Conservation (phyloP, 2,113 vertebrate species). For the Brachirus orientalis region DNA sequence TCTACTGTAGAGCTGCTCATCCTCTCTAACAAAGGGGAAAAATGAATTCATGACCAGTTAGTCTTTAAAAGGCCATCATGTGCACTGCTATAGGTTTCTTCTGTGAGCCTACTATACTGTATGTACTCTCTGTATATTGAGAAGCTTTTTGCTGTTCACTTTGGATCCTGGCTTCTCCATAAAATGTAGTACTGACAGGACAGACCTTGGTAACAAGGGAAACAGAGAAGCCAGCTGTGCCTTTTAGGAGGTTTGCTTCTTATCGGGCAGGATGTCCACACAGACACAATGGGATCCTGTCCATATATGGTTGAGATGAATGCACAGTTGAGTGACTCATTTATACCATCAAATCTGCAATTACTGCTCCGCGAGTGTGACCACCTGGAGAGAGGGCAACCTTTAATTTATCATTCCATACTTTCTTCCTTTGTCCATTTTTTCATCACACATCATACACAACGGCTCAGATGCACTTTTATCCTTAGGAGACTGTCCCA, state of each 20-base stretch:
- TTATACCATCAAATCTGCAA: conserved; percentile 19
- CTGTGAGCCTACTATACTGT: too few species aligned
- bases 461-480: too few species aligned
- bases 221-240: conserved; percentile 60
- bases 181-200: conserved; percentile 58
- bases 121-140: too few species aligned
- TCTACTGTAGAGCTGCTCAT: too few species aligned
- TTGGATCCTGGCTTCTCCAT: conserved; percentile 38
- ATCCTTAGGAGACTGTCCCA: too few species aligned
- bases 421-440: not conserved
- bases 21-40: too few species aligned
- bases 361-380: conserved; percentile 8
- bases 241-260: conserved; percentile 67
- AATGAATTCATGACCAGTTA: too few species aligned
- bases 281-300: conserved; percentile 44
- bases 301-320: not conserved
- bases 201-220: conserved; percentile 58
- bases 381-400: conserved; percentile 23
- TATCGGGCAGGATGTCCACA: conserved; percentile 64
- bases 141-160: conserved; percentile 17
- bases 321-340: conserved; percentile 15
- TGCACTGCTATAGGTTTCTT: too few species aligned
- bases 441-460: not conserved
- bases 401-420: not conserved
- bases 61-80: too few species aligned